Evolutionary conservation across 2,888 invertebrate genomes (phyloP).

Genomic region (Conomelus anceps): DNA sequence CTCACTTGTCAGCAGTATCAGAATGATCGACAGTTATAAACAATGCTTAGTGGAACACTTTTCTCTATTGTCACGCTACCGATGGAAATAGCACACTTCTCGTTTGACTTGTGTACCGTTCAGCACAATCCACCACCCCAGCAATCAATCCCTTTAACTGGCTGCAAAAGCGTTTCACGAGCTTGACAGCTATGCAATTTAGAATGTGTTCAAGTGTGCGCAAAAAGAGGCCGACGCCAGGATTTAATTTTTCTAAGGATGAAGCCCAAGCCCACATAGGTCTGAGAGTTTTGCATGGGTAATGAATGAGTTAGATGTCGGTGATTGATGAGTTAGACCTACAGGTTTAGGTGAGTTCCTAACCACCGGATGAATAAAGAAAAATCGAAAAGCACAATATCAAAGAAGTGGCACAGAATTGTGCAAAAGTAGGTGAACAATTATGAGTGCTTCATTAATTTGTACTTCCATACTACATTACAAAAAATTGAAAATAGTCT

Average conservation of each 20-base stretch:
- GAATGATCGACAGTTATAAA: neutral
- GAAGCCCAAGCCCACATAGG: neutral
- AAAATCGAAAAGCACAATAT: too few relatives aligned
- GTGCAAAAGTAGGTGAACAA: too few relatives aligned
- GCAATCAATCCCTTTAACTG: neutral
- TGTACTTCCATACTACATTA: too few relatives aligned
- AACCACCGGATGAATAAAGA: too few relatives aligned
- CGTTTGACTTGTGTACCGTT: neutral
- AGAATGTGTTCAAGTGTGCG: neutral
- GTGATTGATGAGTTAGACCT: too few relatives aligned
- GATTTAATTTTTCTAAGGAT: neutral
- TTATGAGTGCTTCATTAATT: too few relatives aligned
- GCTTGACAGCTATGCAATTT: neutral
- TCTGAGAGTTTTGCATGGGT: too few relatives aligned
- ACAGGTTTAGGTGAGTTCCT: too few relatives aligned
- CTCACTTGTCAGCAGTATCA: neutral
- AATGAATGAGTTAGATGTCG: too few relatives aligned
- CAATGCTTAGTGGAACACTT: neutral
- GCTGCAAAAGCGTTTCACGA: neutral
- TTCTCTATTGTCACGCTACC: neutral
- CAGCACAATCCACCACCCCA: neutral
- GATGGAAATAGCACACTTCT: neutral
- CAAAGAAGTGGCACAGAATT: too few relatives aligned
- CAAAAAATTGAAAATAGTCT: too few relatives aligned
- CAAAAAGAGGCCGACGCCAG: neutral